phyloP scores from a whole-genome alignment of 2,888 invertebrate genomes.

The Acleris literana region DNA sequence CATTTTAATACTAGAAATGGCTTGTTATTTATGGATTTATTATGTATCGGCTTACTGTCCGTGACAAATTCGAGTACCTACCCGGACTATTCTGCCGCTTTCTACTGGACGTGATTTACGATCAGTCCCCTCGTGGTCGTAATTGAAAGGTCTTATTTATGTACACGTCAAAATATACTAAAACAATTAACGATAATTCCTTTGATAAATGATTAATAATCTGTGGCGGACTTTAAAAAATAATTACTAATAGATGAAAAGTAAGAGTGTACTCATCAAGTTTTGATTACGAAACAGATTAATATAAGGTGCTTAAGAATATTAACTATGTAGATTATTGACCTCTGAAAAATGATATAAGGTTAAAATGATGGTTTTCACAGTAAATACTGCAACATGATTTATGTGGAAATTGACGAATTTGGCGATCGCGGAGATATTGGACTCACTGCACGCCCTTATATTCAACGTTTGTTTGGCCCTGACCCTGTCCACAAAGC shows the following conservation, averaged over 20 bases:
- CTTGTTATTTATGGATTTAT: slow-evolving; percentile 57
- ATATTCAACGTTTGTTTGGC: too few species aligned
- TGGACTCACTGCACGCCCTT: too few species aligned
- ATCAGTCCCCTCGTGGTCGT: slow-evolving; percentile 12
- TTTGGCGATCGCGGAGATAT: too few species aligned
- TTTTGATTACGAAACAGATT: slow-evolving; percentile 3
- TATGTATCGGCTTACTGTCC: slow-evolving; percentile 34
- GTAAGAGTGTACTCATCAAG: slow-evolving; percentile 9
- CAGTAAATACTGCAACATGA: too few species aligned
- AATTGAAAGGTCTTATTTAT: slow-evolving; percentile 34
- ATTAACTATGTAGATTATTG: too few species aligned
- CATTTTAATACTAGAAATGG: slow-evolving; percentile 53
- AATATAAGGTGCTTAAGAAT: too few species aligned
- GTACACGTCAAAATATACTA: slow-evolving; percentile 28
- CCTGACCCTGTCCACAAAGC: too few species aligned
- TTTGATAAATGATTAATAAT: slow-evolving; percentile 20
- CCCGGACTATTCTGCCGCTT: slow-evolving; percentile 31
- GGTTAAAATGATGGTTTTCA: too few species aligned
- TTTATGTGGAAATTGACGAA: too few species aligned
- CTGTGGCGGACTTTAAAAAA: neutral
- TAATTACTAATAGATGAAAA: slow-evolving; percentile 15
- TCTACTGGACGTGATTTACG: slow-evolving; percentile 32
- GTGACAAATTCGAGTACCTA: slow-evolving; percentile 34
- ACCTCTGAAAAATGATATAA: too few species aligned
- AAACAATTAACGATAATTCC: slow-evolving; percentile 31